Evolutionary conservation across 2,888 invertebrate species (phyloP), one percentile per base, ranked within the genome.

Genomic region (Teinopalpus imperialis): DNA sequence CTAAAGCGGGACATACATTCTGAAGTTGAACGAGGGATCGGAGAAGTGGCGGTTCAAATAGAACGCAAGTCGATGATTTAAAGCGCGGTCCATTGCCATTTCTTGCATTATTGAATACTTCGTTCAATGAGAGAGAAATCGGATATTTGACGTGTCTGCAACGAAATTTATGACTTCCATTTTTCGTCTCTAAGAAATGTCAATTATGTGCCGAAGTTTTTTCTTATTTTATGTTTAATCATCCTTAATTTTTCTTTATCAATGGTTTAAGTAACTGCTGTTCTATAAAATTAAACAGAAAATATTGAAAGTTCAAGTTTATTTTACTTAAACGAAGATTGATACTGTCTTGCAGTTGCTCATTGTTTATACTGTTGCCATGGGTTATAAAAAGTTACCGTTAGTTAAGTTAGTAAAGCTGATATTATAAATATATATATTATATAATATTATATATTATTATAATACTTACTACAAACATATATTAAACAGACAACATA

Each of bases 51-150:
- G 66, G 63, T 66, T 60, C 58, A 61, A 68, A 69, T 69, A 62
- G 64, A 71, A 63, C 60, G 59, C 62, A 59, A 57, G 63, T 57
- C 61, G 51, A 73, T 83, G 86, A 85, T 86, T 85, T 86, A 86
- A 75, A 57, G 70, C 56, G 53, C 63, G 63, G 67, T 58, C 68
- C 59, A 61, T 61, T 65, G 63, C 54, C 57, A 63, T 57, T 46
- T 62, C 65, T 62, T 63, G 67, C 73, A 70, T 81, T 85, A 85
- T 85, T 82, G 81, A 86, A 85, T 77, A 75, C 76, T 70, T 65
- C 64, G 61, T 71, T 73, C 75, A 71, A 67, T 77, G 69, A 74
- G 78, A 81, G 85, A 82, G 81, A 81, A 81, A 76, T 81, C 79
- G 76, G 75, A 77, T 73, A 80, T 85, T 81, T 83, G 78, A 82